phyloP scores from a whole-genome alignment of 2,797 vertebrate genomes.

The Helostoma temminkii region DNA sequence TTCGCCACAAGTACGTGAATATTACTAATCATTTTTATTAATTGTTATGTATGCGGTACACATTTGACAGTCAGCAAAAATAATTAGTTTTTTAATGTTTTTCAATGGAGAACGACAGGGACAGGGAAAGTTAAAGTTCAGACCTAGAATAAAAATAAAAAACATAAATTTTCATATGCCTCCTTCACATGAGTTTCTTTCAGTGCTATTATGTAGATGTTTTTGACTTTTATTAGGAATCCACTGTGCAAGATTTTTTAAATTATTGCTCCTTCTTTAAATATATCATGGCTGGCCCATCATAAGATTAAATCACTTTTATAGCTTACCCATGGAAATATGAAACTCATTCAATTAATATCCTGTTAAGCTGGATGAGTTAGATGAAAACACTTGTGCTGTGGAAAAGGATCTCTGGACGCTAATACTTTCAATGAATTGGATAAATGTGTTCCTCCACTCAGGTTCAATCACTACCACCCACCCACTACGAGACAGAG shows the following conservation, averaged over 20 bases:
- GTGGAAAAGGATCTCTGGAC: conserved; percentile 25
- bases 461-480: conserved; percentile 35
- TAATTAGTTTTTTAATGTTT: background rate
- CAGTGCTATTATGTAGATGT: background rate
- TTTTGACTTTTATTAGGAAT: background rate
- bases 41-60: background rate
- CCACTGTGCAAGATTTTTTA: background rate
- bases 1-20: background rate
- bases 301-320: conserved; percentile 31
- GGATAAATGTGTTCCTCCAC: conserved; percentile 54
- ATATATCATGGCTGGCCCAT: conserved; percentile 20
- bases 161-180: background rate
- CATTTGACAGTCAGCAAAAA: background rate
- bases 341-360: conserved; percentile 24
- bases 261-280: background rate
- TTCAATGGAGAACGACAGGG: background rate
- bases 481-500: conserved; percentile 57
- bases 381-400: conserved; percentile 16
- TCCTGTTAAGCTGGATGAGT: background rate
- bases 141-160: background rate
- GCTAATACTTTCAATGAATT: conserved; percentile 37
- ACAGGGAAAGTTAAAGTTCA: background rate
- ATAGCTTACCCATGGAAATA: background rate
- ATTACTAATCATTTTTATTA: fast-evolving
- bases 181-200: background rate